Percentiles rank a stretch among this genome's conserved stretches.
phyloP scores from a whole-genome alignment of 30 jellyfish, hydroid and myxozoan species.

The Aurelia sp. region DNA sequence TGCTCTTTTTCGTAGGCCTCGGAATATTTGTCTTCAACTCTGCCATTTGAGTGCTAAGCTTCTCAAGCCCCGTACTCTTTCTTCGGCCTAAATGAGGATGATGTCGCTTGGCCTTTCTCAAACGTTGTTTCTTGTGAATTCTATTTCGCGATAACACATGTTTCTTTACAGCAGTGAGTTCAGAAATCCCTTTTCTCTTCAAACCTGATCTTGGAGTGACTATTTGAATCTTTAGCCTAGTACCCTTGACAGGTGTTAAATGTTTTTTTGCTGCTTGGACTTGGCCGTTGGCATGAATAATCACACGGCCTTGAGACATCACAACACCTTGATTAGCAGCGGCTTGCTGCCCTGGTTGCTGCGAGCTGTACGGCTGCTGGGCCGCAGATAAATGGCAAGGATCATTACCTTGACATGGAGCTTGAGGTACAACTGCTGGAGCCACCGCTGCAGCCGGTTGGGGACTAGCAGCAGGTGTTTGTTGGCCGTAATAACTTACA shows the following conservation, averaged over 20 bases:
- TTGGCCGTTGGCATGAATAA: slow-evolving; percentile 71
- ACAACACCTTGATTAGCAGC: slow-evolving; percentile 41
- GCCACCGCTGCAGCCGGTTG: not conserved
- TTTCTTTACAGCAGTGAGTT: slow-evolving; percentile 14
- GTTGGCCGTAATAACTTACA: slow-evolving; percentile 28
- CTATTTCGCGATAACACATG: slow-evolving; percentile 9
- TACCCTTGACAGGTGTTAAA: not conserved
- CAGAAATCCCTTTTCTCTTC: slow-evolving; percentile 1
- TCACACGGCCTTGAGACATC: slow-evolving; percentile 51
- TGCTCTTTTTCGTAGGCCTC: slow-evolving; percentile 21
- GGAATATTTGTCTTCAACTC: slow-evolving; percentile 49
- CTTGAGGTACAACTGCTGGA: slow-evolving; percentile 2
- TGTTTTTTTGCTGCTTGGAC: slow-evolving; percentile 56
- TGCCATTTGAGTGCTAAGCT: slow-evolving; percentile 10
- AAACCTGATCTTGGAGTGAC: slow-evolving; percentile 14
- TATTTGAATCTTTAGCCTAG: slow-evolving; percentile 29
- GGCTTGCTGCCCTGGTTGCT: not conserved
- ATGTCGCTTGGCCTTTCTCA: not conserved
- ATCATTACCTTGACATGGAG: not conserved
- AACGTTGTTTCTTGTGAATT: not conserved
- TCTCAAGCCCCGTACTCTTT: slow-evolving; percentile 2
- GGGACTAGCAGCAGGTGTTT: slow-evolving; percentile 10
- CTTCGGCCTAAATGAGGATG: not conserved
- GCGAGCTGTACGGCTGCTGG: not conserved
- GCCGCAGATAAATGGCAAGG: slow-evolving; percentile 32